These are phyloP conservation scores for Phortica variegata DNA, from an alignment of 1,140 invertebrate species.

Conservation along the genomic window DNA sequence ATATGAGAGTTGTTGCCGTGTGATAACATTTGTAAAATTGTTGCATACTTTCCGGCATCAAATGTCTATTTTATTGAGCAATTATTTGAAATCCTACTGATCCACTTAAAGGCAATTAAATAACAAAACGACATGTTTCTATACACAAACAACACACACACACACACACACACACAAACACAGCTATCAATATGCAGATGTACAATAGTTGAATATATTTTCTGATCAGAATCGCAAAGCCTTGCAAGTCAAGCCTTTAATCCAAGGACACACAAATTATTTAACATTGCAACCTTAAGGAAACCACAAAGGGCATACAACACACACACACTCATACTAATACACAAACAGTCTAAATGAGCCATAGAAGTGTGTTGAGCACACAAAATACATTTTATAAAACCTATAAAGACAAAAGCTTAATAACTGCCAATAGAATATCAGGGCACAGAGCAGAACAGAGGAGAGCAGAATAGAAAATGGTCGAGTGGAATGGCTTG, in stretches of 20 bases:
- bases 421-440: slow-evolving; percentile 26
- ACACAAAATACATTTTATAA: slow-evolving; percentile 27
- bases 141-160: background rate
- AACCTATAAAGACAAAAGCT: slow-evolving; percentile 38
- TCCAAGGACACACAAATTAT: background rate
- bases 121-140: background rate
- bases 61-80: background rate
- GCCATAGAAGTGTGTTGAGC: slow-evolving; percentile 16
- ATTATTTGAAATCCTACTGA: slow-evolving; percentile 1
- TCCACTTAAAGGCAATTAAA: background rate
- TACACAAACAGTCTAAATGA: background rate
- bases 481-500: background rate
- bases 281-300: background rate
- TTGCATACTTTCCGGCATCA: too few species aligned
- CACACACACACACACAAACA: too few species aligned
- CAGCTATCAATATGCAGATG: background rate
- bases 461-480: slow-evolving; percentile 1
- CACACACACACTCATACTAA: slow-evolving; percentile 21
- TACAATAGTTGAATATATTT: background rate
- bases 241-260: background rate
- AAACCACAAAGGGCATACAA: slow-evolving; percentile 15
- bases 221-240: background rate
- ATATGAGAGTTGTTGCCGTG: too few species aligned
- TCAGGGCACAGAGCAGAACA: background rate
- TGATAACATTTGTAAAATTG: too few species aligned